phyloP scores from a whole-genome alignment of 1,140 invertebrate species.

The Radopholus similis region DNA sequence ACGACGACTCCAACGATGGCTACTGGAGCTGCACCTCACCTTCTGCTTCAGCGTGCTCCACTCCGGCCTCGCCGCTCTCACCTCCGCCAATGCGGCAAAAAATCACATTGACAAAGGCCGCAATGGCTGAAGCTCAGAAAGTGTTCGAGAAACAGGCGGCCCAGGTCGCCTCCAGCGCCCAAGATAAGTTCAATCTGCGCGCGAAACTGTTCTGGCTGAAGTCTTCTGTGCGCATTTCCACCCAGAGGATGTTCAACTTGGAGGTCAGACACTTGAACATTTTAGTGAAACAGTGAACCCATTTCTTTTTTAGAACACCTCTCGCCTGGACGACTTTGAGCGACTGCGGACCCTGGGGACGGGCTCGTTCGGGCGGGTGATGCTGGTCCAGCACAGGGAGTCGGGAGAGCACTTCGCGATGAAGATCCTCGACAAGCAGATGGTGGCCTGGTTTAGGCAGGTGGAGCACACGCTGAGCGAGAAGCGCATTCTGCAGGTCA shows the following conservation, averaged over 20 bases:
- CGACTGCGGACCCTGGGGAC: slow-evolving; percentile 97
- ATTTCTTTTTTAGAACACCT: slow-evolving; percentile 72
- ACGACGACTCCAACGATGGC: neutral
- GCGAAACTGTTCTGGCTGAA: slow-evolving; percentile 56
- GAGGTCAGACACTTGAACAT: slow-evolving; percentile 28
- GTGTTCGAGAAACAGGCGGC: slow-evolving; percentile 28
- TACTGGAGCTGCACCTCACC: neutral
- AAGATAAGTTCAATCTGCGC: slow-evolving; percentile 41
- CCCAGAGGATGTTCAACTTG: slow-evolving; percentile 42
- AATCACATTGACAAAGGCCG: neutral
- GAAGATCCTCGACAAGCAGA: slow-evolving; percentile 99
- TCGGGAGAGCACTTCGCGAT: slow-evolving; percentile 95
- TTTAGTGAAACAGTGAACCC: neutral
- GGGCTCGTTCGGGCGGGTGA: slow-evolving; percentile 97
- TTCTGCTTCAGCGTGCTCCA: neutral
- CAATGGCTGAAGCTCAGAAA: slow-evolving; percentile 17
- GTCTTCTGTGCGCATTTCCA: slow-evolving; percentile 32
- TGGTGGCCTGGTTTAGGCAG: slow-evolving; percentile 89
- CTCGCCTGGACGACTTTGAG: slow-evolving; percentile 92
- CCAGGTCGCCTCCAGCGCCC: neutral
- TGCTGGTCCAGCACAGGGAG: slow-evolving; percentile 98
- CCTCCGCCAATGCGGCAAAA: neutral
- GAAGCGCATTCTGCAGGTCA: slow-evolving; percentile 92
- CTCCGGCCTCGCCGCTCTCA: neutral
- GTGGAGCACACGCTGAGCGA: slow-evolving; percentile 97